Percentiles rank a stretch among this genome's conserved stretches.
Conservation (phyloP, 2,797 vertebrate genomes). For the Melanotaenia boesemani region DNA sequence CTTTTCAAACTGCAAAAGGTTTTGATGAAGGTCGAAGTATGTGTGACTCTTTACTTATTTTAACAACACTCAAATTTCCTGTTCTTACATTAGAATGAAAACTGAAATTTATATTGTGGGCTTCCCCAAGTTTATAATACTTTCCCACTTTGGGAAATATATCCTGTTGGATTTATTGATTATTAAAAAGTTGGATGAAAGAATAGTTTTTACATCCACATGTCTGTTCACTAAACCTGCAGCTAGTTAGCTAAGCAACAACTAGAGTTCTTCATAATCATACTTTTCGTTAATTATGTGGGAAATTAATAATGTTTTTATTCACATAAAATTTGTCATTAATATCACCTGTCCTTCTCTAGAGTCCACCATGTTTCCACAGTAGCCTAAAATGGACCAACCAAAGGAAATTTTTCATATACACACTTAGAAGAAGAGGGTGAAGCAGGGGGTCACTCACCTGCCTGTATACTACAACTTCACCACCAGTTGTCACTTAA, state of each 20-base stretch:
- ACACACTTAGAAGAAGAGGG: no score
- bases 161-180: background rate
- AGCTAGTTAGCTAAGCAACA: background rate
- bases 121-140: background rate
- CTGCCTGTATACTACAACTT: background rate
- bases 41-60: background rate
- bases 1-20: conserved; percentile 10
- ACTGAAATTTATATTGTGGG: background rate
- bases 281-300: background rate
- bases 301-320: background rate
- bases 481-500: no score
- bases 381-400: background rate
- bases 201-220: background rate
- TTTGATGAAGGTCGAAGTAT: background rate
- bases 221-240: background rate
- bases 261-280: background rate
- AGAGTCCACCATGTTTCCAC: background rate
- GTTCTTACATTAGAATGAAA: background rate
- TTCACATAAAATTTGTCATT: no score
- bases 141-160: background rate
- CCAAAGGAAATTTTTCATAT: background rate
- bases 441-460: background rate
- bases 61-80: background rate
- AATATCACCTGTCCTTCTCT: no score
- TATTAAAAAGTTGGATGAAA: background rate